Base-by-base conservation (phyloP, 2,888 invertebrate genomes). In the Drosophila emarginata region DNA sequence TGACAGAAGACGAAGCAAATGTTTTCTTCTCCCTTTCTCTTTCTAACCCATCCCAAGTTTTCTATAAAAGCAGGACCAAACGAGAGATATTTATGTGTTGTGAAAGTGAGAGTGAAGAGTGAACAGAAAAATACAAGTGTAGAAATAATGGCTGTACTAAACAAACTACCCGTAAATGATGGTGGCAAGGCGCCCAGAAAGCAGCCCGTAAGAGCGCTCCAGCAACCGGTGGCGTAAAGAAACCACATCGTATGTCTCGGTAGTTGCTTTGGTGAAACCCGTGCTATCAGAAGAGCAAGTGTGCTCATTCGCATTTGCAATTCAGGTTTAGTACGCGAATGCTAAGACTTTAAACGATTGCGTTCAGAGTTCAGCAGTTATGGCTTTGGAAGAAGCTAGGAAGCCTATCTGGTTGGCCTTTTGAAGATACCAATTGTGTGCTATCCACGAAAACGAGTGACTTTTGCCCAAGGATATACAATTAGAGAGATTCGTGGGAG, bases 401-500 rank as follows among this genome's bases (percentile, higher is more conserved):
- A 68, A 61, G 68, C 64, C 23, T 68, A 62, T 23, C 39, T 67
- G 52, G 67, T 66, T 28, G 67, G 67, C 14, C 53, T 62, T 67
- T 62, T 21, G 67, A 67, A 58, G 67, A 61, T 7, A 67, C 64
- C 4, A 69, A 69, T 54, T 85, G 84, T 72, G 98, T 23, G 98
- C 97, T 81, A 98, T 98, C 92, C 98, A 98, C 91, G 98, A 86
- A 98, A 98, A 93, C 95, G 98, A 90, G 98, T 98, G 69, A 98
- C 98, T 98, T 93, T 98, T 98, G 97, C 98, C 98, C 86, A 98
- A 98, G 93, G 98, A 98, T 92, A 98, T 98, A 90, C 97, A 98
- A 93, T 94, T 28, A 28, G 28, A 4, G 5, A 28, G 28, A 28
- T 28, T 28, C 28, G 28, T 98, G 92, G 98, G 97, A 98, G 93